Base-by-base conservation (phyloP, 2,113 vertebrate genomes). In the Pterocles burchelli region DNA sequence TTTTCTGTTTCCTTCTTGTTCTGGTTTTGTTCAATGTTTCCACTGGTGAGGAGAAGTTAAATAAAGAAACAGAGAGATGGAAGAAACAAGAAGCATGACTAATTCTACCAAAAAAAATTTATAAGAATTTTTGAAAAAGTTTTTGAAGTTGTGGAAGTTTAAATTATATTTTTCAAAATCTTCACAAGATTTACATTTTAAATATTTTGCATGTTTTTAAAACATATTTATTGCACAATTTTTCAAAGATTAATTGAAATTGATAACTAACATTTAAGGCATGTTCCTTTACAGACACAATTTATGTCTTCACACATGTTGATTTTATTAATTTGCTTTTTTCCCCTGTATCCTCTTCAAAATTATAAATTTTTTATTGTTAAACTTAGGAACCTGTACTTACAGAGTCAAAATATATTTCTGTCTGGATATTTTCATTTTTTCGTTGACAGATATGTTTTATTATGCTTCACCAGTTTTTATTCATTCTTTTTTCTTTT, bases 311-410 rank as follows among this genome's bases (percentile, higher is more conserved):
- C 19, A 58, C 7, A 77, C 1, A 68, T 10, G 15, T 4, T 48
- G 17, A 34, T 66, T 84, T 67, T 43, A 4, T 41, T 41, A 41
- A 22, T 25, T 59, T 59, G 20, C 2, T 3, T 57, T 41, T 65
- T 55, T 76, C 70, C 9, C 31, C 10, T 71, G 7, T 57, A 74
- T 85, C 7, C 4, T 62, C 17, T 10, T n/a, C 12, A 54, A 72
- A 90, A 17, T 0, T 17, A 20, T 31, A 10, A 0, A 0, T 4
- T n/a, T 36, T 54, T 54, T n/a, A 15, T 25, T 57, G 12, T 57
- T 70, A 25, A 55, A 9, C 0, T 2, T 78, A 49, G 9, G 9
- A 77, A 28, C 6, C 16, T 17, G 38, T 34, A 24, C 15, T 36
- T n/a, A 33, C 3, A 46, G 5, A 61, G 6, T 66, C 21, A 49